A percentile compares a stretch with the other conserved stretches of the same genome.
These are phyloP conservation scores for Tetheella fluctuosa DNA, from an alignment of 2,888 invertebrate species.

Conservation along the genomic window DNA sequence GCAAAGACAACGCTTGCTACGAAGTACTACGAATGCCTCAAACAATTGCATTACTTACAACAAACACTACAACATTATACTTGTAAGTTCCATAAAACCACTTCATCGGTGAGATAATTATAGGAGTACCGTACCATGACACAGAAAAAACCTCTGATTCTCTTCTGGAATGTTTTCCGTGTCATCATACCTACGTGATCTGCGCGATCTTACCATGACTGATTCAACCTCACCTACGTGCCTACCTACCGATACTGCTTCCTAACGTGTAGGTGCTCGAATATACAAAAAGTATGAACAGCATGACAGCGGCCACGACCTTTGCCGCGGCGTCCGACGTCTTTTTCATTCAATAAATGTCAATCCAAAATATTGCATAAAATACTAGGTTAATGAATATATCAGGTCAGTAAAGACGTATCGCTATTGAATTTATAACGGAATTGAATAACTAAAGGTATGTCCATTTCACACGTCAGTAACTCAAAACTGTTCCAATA, in stretches of 20 bases:
- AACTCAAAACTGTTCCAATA: constrained; percentile 42
- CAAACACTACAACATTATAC: not conserved
- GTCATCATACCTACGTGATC: not conserved
- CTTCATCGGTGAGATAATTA: not conserved
- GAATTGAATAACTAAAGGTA: not conserved
- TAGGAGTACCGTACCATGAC: not conserved
- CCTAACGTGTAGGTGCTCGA: too few relatives aligned
- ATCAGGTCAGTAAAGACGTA: too few relatives aligned
- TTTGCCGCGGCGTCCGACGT: too few relatives aligned
- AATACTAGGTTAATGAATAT: not conserved
- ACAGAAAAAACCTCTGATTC: too few relatives aligned
- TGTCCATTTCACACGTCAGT: constrained; percentile 46
- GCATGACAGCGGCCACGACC: too few relatives aligned
- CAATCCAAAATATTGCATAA: too few relatives aligned
- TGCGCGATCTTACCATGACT: not conserved
- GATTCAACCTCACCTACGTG: too few relatives aligned
- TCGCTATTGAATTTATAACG: too few relatives aligned
- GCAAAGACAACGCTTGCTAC: not conserved
- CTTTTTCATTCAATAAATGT: too few relatives aligned
- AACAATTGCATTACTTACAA: not conserved
- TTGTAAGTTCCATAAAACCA: not conserved
- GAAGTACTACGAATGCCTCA: not conserved
- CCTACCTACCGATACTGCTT: too few relatives aligned
- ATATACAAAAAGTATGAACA: too few relatives aligned
- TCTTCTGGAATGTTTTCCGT: not conserved